Evolutionary conservation across 2,113 vertebrate genomes (phyloP).

Genomic region (Apteryx mantelli): DNA sequence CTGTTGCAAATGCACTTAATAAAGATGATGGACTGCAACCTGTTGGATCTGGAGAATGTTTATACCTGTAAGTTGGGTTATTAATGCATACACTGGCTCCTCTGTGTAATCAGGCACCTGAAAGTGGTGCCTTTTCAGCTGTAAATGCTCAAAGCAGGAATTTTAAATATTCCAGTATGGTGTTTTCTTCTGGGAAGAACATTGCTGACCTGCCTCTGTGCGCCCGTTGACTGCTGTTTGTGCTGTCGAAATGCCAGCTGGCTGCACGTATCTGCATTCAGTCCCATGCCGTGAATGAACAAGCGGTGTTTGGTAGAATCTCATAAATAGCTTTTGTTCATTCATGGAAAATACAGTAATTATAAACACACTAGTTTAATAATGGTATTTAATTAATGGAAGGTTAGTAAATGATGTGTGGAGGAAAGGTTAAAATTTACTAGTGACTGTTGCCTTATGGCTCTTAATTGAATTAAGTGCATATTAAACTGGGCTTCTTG

Average conservation of each 20-base stretch:
- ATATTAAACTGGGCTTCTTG: neutral
- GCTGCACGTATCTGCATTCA: fast-evolving
- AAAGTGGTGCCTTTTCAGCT: neutral
- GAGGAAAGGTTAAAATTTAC: slow-evolving; percentile 52
- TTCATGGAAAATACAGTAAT: slow-evolving; percentile 51
- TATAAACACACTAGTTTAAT: slow-evolving; percentile 24
- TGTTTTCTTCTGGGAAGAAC: slow-evolving; percentile 21
- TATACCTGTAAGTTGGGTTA: neutral
- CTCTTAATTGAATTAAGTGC: slow-evolving; percentile 59
- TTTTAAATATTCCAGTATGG: neutral
- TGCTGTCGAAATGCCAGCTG: slow-evolving; percentile 38
- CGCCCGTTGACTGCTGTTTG: neutral
- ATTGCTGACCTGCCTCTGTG: neutral
- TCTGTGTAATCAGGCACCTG: neutral
- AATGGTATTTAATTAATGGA: slow-evolving; percentile 33
- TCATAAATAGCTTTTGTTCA: slow-evolving; percentile 52
- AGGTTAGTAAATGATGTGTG: neutral
- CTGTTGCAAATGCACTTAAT: neutral
- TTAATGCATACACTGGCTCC: neutral
- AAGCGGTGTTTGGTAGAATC: neutral
- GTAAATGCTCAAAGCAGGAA: slow-evolving; percentile 6
- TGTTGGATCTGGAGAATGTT: neutral
- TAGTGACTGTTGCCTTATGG: neutral
- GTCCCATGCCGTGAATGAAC: fast-evolving
- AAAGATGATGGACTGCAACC: neutral